phyloP scores from a whole-genome alignment of 1,140 invertebrate species.

The Drosophila subobscura region DNA sequence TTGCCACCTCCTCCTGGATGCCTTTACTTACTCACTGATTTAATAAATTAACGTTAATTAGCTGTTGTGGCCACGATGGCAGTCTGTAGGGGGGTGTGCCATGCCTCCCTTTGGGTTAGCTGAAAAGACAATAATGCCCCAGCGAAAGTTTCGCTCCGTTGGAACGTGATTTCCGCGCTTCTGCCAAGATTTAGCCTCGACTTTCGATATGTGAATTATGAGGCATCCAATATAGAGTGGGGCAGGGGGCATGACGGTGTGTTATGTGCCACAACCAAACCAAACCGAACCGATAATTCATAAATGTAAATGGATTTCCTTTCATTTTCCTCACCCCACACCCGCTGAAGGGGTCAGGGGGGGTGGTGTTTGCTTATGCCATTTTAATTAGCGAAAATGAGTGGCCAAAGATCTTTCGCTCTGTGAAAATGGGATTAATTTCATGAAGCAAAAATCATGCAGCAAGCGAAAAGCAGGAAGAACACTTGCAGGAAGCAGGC shows the following conservation, averaged over 20 bases:
- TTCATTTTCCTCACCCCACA: neutral
- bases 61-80: constrained; percentile 70
- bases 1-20: constrained; percentile 30
- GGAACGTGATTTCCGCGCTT: constrained; percentile 72
- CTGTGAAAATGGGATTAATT: constrained; percentile 13
- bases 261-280: constrained; percentile 5
- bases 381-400: constrained; percentile 75
- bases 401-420: constrained; percentile 11
- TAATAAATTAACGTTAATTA: constrained; percentile 84
- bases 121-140: constrained; percentile 78
- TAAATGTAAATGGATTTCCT: constrained; percentile 38
- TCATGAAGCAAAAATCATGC: neutral
- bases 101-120: constrained; percentile 59
- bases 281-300: constrained; percentile 55
- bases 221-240: constrained; percentile 17
- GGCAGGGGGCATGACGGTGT: constrained; percentile 40
- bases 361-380: constrained; percentile 62
- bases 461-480: too few relatives aligned
- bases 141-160: constrained; percentile 60
- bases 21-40: constrained; percentile 83
- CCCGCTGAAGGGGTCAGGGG: neutral
- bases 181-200: constrained; percentile 57
- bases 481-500: constrained; percentile 28
- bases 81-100: neutral
- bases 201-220: constrained; percentile 76